A percentile compares a stretch with the other conserved stretches of the same genome.
phyloP scores from a whole-genome alignment of 2,113 vertebrate species.

The Pantherophis guttatus region DNA sequence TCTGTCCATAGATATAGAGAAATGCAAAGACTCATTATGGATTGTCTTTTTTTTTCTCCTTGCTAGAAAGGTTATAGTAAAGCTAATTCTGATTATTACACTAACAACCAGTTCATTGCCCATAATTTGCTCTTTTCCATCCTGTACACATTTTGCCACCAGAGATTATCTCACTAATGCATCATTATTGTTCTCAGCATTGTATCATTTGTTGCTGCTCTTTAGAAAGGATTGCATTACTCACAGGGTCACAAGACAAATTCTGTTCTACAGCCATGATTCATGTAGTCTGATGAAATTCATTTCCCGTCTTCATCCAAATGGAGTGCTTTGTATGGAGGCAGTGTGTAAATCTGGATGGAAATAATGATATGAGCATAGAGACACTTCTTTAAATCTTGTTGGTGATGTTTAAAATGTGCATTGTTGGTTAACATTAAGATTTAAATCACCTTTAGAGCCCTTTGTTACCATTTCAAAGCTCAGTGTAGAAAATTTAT shows the following conservation, averaged over 20 bases:
- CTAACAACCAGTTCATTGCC: background rate
- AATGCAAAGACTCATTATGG: background rate
- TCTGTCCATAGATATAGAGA: background rate
- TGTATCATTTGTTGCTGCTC: constrained; percentile 19
- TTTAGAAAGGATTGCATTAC: constrained; percentile 3
- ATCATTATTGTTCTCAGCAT: constrained; percentile 11
- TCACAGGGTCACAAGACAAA: constrained; percentile 7
- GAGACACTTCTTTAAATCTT: background rate
- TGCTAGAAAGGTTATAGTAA: background rate
- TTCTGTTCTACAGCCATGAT: background rate
- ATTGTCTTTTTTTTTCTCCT: background rate
- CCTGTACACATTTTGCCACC: background rate
- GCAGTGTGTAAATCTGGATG: background rate
- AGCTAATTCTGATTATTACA: constrained; percentile 7
- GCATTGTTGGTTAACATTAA: background rate
- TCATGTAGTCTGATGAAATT: background rate
- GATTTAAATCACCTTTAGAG: background rate
- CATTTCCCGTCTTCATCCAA: background rate
- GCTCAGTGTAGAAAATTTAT: background rate
- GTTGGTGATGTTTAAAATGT: background rate
- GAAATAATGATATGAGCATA: background rate
- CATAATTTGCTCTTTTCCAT: constrained; percentile 13
- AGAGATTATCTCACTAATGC: constrained; percentile 20
- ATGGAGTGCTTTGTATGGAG: background rate
- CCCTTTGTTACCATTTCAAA: background rate